Evolutionary conservation across 64 coral and sea anemone species (phyloP), one percentile per base, ranked within the genome.

Genomic region (Montipora capricornis): DNA sequence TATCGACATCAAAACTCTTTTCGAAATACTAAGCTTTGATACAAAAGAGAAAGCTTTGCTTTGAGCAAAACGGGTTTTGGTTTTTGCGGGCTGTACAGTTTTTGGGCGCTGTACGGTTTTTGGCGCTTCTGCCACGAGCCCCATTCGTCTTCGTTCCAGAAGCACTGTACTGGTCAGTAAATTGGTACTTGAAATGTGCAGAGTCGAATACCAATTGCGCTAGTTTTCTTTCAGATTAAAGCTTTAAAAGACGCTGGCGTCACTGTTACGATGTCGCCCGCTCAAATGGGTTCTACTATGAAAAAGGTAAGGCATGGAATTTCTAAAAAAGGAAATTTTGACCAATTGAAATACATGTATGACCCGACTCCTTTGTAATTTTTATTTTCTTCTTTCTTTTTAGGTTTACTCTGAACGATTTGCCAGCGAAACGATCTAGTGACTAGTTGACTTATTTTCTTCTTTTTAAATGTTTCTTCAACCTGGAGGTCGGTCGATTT

Each of bases 241-340:
- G 69, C 92, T 61, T 81, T 97, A 20, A 97, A 94, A 89, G 92
- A 97, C 88, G 95, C 95, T 10, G 95, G 95, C 47, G 95, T 97
- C 1, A 60, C 79, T 16, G 95, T 97, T 17, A 97, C 95, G 2
- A 78, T 87, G 16, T 97, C 95, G 71, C 95, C 95, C n/a, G 95
- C 95, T 76, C 95, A 97, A 80, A 97, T 97, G 95, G 95, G 95
- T 71, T 88, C 53, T 14, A 78, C 75, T 19, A 88, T 97, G 87
- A 94, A 89, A 83, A 91, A 97, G 93, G 95, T 97, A 57, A 57
- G 11, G 11, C 11, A 53, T 46, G 48, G 19, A 22, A 58, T 55
- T 20, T 53, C 11, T 19, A 58, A 24, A 50, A 10, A 53, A 26
- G 26, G 22, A 19, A 47, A 4, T 8, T 47, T 20, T 48, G 22